Conservation (phyloP, 2,888 invertebrate species). For the Sarcophaga carnaria region DNA sequence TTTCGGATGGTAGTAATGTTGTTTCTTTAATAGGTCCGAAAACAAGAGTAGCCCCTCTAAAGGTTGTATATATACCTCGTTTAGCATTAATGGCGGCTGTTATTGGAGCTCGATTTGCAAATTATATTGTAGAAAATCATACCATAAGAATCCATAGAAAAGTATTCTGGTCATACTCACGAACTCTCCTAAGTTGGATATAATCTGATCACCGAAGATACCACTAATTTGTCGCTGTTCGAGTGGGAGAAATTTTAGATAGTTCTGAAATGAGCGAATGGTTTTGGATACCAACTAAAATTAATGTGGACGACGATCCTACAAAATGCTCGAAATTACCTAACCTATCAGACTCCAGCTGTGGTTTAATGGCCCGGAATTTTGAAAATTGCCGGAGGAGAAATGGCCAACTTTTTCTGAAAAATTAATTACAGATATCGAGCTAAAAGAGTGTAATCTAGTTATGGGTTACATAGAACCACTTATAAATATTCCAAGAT, state of each 20-base stretch:
- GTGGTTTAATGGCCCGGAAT: background rate
- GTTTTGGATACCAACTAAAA: constrained; percentile 47
- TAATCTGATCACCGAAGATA: constrained; percentile 45
- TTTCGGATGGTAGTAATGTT: background rate
- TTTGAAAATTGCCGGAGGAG: background rate
- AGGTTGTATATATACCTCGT: constrained; percentile 55
- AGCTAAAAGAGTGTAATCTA: constrained; percentile 8
- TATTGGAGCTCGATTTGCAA: constrained; percentile 62
- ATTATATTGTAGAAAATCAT: background rate
- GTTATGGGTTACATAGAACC: background rate
- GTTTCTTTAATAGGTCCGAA: constrained; percentile 39
- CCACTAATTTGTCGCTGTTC: constrained; percentile 49
- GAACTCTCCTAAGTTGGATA: constrained; percentile 38
- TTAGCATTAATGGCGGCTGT: constrained; percentile 60
- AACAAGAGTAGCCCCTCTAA: constrained; percentile 61
- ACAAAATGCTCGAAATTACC: background rate
- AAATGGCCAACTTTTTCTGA: background rate
- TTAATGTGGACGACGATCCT: constrained; percentile 33
- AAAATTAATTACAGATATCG: background rate
- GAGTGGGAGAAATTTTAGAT: constrained; percentile 53
- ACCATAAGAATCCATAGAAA: constrained; percentile 1
- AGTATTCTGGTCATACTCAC: constrained; percentile 39
- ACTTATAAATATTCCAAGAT: constrained; percentile 22
- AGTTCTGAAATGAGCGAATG: constrained; percentile 30
- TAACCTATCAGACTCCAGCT: background rate